Evolutionary conservation across 2,797 vertebrate genomes (phyloP).

Genomic region (Rhabdomys pumilio): DNA sequence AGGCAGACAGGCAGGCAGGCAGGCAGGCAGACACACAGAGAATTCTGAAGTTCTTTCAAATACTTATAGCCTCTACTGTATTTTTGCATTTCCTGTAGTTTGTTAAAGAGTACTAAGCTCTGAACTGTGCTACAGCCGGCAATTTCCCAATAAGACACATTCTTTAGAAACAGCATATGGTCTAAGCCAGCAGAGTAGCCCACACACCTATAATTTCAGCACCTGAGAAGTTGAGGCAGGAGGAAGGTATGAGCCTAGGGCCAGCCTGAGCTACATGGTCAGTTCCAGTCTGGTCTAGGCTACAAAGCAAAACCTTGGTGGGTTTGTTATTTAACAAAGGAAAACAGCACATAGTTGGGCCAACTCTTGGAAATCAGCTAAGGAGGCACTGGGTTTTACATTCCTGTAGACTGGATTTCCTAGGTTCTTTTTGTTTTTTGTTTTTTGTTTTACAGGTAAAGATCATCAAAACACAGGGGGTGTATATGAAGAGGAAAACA

Average conservation of each 20-base stretch:
- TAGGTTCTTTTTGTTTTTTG: neutral
- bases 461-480: neutral
- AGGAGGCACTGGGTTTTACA: neutral
- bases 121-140: neutral
- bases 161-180: neutral
- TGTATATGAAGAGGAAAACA: neutral
- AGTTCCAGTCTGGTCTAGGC: neutral
- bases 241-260: neutral
- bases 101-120: neutral
- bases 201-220: neutral
- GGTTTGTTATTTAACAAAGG: neutral
- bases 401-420: neutral
- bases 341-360: neutral
- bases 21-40: neutral
- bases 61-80: neutral
- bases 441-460: neutral
- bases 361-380: neutral
- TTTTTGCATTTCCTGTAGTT: neutral
- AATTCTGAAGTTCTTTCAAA: neutral
- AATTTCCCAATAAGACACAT: neutral
- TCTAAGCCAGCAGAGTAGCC: neutral
- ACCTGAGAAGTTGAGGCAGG: neutral
- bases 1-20: neutral
- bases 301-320: neutral
- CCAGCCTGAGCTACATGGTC: neutral